A percentile compares a stretch with the other conserved stretches of the same genome.
Conservation (phyloP, 2,888 invertebrate species). For the Macropis europaea region DNA sequence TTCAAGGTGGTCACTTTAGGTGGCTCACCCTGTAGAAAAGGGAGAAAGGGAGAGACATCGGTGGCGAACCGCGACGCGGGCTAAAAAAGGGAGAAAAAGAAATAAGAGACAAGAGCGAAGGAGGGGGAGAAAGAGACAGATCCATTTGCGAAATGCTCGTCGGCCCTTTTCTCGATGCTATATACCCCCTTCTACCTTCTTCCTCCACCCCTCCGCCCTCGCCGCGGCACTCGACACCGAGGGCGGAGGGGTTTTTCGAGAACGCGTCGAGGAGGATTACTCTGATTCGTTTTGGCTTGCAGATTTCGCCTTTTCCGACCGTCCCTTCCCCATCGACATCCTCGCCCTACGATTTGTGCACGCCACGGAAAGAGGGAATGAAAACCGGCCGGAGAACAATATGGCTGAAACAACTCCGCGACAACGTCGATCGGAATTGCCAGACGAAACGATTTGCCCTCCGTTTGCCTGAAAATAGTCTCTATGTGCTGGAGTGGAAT, state of each 20-base stretch:
- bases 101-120: slow-evolving; percentile 13
- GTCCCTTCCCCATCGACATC: slow-evolving; percentile 38
- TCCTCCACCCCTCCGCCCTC: too few species aligned
- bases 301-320: slow-evolving; percentile 72
- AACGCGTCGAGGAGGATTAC: slow-evolving; percentile 75
- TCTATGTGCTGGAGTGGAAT: too few species aligned
- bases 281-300: slow-evolving; percentile 79
- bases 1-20: too few species aligned
- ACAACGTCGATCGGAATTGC: slow-evolving; percentile 6
- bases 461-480: too few species aligned
- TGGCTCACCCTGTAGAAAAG: too few species aligned
- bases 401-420: slow-evolving; percentile 12
- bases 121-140: slow-evolving; percentile 56
- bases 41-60: slow-evolving; percentile 39
- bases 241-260: slow-evolving; percentile 69
- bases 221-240: slow-evolving; percentile 15
- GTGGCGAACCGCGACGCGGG: slow-evolving; percentile 55
- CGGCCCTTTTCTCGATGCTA: slow-evolving; percentile 57
- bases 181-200: slow-evolving; percentile 36
- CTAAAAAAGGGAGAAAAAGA: slow-evolving; percentile 26
- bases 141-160: slow-evolving; percentile 79
- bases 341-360: slow-evolving; percentile 36
- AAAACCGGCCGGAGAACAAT: slow-evolving; percentile 23
- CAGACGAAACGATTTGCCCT: too few species aligned
- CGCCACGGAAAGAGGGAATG: slow-evolving; percentile 12